Conservation (phyloP, 2,113 vertebrate genomes). For the Phalacrocorax carbo region DNA sequence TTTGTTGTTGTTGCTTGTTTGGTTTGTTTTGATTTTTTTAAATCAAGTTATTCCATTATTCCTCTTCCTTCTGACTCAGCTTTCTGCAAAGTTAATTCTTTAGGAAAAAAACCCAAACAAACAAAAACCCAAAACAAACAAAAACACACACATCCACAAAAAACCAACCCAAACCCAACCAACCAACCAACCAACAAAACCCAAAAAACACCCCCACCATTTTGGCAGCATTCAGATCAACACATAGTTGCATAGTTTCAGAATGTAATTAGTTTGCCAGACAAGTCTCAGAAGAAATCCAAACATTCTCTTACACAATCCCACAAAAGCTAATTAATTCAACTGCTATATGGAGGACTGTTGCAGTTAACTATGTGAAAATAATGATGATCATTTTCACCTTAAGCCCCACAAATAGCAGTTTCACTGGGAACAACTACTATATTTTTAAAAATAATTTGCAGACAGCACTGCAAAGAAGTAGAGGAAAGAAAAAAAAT, state of each 20-base stretch:
- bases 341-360: background rate
- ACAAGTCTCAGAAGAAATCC: conserved; percentile 34
- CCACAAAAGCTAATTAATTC: conserved; percentile 22
- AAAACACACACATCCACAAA: too few relatives aligned
- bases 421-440: background rate
- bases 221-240: background rate
- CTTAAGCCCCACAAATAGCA: background rate
- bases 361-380: background rate
- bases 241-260: background rate
- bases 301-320: conserved; percentile 26
- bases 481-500: background rate
- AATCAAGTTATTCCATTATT: background rate
- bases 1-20: background rate
- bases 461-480: background rate
- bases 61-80: background rate
- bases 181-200: too few relatives aligned
- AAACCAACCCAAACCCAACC: too few relatives aligned
- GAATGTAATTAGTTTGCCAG: conserved; percentile 22
- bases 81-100: background rate
- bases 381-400: background rate
- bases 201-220: background rate
- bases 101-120: background rate
- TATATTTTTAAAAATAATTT: background rate
- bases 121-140: too few relatives aligned
- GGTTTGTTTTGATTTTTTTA: background rate